These are phyloP conservation scores for Centropus bengalensis DNA, from an alignment of 2,113 vertebrate species.

Conservation along the genomic window DNA sequence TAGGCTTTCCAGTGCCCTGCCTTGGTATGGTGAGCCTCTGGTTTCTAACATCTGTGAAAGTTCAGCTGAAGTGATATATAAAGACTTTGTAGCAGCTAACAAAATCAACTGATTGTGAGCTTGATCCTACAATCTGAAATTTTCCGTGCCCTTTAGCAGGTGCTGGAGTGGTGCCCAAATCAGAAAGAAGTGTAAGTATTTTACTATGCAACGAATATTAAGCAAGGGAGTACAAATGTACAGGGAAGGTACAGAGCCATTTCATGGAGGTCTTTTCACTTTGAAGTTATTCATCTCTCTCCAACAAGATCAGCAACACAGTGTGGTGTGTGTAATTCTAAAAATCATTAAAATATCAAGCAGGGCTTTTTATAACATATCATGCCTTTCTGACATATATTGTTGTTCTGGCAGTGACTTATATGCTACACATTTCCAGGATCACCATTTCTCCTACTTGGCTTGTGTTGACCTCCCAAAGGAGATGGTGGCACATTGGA, in stretches of 20 bases:
- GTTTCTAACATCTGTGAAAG: not conserved
- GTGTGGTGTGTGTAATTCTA: not conserved
- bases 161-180: not conserved
- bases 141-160: not conserved
- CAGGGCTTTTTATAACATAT: not conserved
- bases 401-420: slow-evolving; percentile 15
- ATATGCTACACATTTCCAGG: not conserved
- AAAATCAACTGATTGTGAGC: not conserved
- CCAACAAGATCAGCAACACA: not conserved
- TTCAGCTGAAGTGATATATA: not conserved
- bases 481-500: slow-evolving; percentile 9
- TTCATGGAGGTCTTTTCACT: not conserved
- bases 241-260: not conserved
- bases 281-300: not conserved
- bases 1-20: not conserved
- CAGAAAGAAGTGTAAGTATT: not conserved
- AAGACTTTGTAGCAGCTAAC: not conserved
- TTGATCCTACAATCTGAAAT: not conserved
- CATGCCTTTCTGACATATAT: not conserved
- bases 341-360: slow-evolving; percentile 26
- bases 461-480: slow-evolving; percentile 12
- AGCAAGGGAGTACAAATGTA: not conserved
- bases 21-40: not conserved
- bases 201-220: not conserved
- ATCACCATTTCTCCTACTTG: not conserved